These are phyloP conservation scores for Drosophila leonis DNA, from an alignment of 2,888 invertebrate species.

Conservation along the genomic window DNA sequence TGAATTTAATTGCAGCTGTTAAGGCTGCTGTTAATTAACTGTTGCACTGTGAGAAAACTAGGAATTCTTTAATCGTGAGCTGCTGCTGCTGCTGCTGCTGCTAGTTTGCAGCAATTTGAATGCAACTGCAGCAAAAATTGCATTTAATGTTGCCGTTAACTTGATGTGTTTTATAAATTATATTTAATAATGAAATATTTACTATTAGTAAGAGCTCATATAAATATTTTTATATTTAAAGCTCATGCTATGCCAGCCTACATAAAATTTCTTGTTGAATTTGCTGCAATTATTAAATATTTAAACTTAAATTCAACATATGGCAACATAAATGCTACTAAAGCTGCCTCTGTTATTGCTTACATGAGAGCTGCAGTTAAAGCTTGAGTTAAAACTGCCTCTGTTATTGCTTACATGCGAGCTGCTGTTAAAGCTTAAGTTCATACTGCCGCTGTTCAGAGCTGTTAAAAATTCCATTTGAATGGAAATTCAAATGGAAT, in stretches of 20 bases:
- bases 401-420: background rate
- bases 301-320: background rate
- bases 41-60: background rate
- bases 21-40: background rate
- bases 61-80: too few relatives aligned
- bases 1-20: slow-evolving; percentile 5
- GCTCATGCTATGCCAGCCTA: accelerated
- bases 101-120: background rate
- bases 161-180: too few relatives aligned
- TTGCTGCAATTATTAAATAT: background rate
- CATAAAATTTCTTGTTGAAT: background rate
- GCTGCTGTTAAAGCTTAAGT: too few relatives aligned
- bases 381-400: background rate
- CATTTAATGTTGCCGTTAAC: too few relatives aligned
- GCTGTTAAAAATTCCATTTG: too few relatives aligned
- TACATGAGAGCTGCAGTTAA: background rate
- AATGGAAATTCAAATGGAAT: too few relatives aligned
- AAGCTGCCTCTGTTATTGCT: background rate
- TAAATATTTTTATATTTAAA: background rate
- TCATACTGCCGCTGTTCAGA: too few relatives aligned
- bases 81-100: too few relatives aligned
- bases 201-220: background rate
- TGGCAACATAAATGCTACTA: too few relatives aligned
- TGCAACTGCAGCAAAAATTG: background rate
- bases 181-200: too few relatives aligned